These are phyloP conservation scores for Lordiphosa stackelbergi DNA, from an alignment of 1,140 invertebrate genomes.

Conservation along the genomic window DNA sequence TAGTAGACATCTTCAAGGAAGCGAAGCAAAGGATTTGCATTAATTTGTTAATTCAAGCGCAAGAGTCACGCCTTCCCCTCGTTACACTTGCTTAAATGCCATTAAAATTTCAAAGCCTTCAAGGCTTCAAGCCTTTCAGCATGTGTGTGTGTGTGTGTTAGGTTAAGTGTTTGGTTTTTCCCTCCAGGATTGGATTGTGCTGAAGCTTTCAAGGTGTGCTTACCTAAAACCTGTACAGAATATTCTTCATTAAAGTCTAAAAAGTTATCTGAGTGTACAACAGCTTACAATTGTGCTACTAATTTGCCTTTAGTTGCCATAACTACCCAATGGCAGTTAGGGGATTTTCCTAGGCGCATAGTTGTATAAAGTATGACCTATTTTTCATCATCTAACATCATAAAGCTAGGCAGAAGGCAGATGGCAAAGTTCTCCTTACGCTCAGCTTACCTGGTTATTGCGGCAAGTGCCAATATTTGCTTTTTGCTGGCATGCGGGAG, in stretches of 20 bases:
- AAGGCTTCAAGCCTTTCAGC: neutral
- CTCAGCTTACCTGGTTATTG: constrained; percentile 60
- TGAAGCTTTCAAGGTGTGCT: too few species aligned
- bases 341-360: too few species aligned
- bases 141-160: constrained; percentile 8
- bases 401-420: constrained; percentile 27
- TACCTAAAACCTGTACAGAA: too few species aligned
- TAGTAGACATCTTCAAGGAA: constrained; percentile 6
- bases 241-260: too few species aligned
- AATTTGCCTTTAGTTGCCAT: constrained; percentile 41
- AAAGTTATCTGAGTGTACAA: neutral
- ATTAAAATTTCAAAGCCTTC: constrained; percentile 59
- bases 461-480: constrained; percentile 73
- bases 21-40: constrained; percentile 49
- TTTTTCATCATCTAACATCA: constrained; percentile 39
- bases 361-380: constrained; percentile 43
- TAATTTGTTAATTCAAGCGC: constrained; percentile 75
- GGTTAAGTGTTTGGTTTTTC: neutral
- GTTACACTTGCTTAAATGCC: constrained; percentile 45
- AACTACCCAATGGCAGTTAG: neutral
- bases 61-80: constrained; percentile 43
- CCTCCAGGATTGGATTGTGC: constrained; percentile 1
- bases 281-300: constrained; percentile 26
- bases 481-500: constrained; percentile 31
- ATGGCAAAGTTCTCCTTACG: constrained; percentile 12